Conservation (phyloP, 2,797 vertebrate genomes). For the Pangasius mekongensis region DNA sequence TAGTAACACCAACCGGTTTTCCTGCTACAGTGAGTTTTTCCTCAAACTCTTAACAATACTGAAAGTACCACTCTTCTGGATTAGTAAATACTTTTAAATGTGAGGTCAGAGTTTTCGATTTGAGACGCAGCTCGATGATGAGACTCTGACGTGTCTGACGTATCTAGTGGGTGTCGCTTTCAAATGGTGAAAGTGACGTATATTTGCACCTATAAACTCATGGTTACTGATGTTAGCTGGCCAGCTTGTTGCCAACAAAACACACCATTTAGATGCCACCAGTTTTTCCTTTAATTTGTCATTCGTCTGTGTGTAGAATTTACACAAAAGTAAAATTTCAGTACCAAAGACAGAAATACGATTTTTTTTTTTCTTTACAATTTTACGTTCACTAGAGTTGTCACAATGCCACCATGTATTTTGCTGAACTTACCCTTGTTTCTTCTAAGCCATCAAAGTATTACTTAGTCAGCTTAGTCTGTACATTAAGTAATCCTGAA, state of each 20-base stretch:
- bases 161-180: not conserved
- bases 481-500: not conserved
- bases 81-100: not conserved
- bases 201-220: not conserved
- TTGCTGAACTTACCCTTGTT: not conserved
- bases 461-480: slow-evolving; percentile 20
- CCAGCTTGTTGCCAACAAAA: not conserved
- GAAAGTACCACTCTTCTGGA: not conserved
- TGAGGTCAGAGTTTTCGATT: not conserved
- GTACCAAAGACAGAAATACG: not conserved
- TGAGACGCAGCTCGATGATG: not conserved
- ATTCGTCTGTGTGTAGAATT: not conserved
- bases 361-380: too few species aligned
- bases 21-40: not conserved
- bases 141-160: not conserved
- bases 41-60: not conserved
- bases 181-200: not conserved
- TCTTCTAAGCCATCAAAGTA: not conserved
- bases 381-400: not conserved
- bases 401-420: not conserved
- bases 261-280: not conserved
- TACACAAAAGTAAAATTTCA: not conserved
- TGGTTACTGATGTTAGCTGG: not conserved
- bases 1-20: not conserved
- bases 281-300: not conserved